Percentiles rank a stretch among this genome's conserved stretches.
These are phyloP conservation scores for Porites australiensis DNA, from an alignment of 64 coral and sea anemone species.

Conservation along the genomic window DNA sequence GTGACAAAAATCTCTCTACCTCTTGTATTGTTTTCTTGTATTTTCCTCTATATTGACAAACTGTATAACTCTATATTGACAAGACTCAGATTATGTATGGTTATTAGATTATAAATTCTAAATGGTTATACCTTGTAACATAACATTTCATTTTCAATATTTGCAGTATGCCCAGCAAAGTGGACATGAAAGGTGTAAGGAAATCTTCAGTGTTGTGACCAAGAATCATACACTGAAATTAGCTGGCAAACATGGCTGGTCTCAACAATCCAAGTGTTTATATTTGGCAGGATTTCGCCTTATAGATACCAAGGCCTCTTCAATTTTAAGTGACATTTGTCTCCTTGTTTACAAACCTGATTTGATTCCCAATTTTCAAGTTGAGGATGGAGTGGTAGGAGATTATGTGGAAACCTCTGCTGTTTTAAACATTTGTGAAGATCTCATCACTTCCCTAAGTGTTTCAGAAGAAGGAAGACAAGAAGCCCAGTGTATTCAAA, in stretches of 20 bases:
- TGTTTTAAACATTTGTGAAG: conserved; percentile 13
- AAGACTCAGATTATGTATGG: too few species aligned
- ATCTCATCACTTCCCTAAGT: background rate
- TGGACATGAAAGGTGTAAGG: background rate
- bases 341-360: conserved; percentile 8
- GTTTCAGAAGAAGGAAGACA: background rate
- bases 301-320: background rate
- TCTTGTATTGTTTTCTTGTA: too few species aligned
- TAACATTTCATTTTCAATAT: background rate
- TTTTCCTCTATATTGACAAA: too few species aligned
- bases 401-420: background rate
- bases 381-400: conserved; percentile 2
- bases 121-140: background rate
- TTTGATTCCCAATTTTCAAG: conserved; percentile 20
- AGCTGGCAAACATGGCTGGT: background rate
- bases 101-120: background rate
- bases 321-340: background rate
- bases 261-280: background rate
- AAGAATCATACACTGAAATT: background rate
- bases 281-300: conserved; percentile 1
- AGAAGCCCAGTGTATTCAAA: background rate
- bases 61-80: too few species aligned
- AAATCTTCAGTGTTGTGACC: background rate
- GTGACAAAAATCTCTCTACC: too few species aligned
- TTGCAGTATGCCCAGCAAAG: background rate